Base-by-base conservation (phyloP, 2,797 vertebrate species). In the Geotrypetes seraphini region DNA sequence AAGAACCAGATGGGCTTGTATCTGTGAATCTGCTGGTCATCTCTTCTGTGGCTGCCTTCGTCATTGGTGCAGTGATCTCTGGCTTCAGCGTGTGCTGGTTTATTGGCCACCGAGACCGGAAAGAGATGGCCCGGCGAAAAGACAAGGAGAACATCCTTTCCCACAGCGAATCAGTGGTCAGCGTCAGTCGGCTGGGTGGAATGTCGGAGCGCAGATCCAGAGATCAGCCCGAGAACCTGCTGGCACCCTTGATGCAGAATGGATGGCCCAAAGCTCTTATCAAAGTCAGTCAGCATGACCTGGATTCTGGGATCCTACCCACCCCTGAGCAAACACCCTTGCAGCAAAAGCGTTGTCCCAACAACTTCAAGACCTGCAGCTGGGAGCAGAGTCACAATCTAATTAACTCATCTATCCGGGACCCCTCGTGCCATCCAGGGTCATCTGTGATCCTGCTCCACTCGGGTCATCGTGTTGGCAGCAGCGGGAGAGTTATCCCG, bases 31-130 rank as follows among this genome's bases (percentile, higher is more conserved):
- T 97, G 18, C 71, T 97, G 68, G 91, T 97, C 37, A 83, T 91
- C 18, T 95, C 91, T 16, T 94, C 93, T 0, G 89, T 96, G 4
- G 92, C 92, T 0, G 94, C 94, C 10, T 97, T 97, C 8, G 76
- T 91, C 39, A 92, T 91, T 1, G 94, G 93, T 21, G 90, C 90
- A 3, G 68, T 89, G 43, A 83, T 97, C 50, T 96, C 93, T 0
- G 94, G 92, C 26, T 86, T 97, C 60, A 85, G 84, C 12, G 91
- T 97, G 33, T 96, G 94, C 67, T 96, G 93, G 89, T 87, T 92
- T 58, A 89, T 96, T 74, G 89, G 88, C 9, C 89, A 90, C 54
- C 88, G 91, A n/a, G 89, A 91, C 43, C 85, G 88, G 18, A 79
- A 87, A 9, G 76, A 83, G 50, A 57, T 73, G 23, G 69, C 82